A percentile compares a stretch with the other conserved stretches of the same genome.
Evolutionary conservation across 2,113 vertebrate genomes (phyloP).

Genomic region (Lagopus muta): DNA sequence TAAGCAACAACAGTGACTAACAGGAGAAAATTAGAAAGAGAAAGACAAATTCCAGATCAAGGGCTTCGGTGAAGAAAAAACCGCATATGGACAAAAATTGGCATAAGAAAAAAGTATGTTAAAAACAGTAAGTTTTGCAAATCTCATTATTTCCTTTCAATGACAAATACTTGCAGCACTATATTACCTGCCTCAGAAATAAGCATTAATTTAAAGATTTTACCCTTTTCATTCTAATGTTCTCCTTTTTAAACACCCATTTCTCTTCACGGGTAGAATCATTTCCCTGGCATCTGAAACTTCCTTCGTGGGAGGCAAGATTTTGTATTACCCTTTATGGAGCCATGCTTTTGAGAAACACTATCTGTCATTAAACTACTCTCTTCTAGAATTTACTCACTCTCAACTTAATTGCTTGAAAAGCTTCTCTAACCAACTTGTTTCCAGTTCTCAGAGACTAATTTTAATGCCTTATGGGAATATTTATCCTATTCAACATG

Average conservation of each 20-base stretch:
- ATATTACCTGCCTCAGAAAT: neutral
- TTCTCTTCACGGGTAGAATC: neutral
- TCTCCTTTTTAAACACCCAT: neutral
- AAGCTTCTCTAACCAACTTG: conserved; percentile 13
- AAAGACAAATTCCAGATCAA: neutral
- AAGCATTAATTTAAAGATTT: neutral
- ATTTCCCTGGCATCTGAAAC: neutral
- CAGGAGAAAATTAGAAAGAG: neutral
- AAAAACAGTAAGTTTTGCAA: neutral
- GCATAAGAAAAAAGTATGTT: neutral
- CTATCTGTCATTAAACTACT: neutral
- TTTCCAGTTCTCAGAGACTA: conserved; percentile 1
- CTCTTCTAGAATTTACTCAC: neutral
- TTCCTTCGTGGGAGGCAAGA: neutral
- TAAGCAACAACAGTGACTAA: neutral
- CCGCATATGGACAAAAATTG: rapidly evolving
- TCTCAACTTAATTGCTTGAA: neutral
- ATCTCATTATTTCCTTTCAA: neutral
- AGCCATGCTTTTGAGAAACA: neutral
- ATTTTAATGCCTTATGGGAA: conserved; percentile 6
- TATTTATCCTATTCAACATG: neutral
- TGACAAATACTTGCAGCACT: neutral
- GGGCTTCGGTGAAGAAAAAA: neutral
- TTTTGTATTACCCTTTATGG: neutral
- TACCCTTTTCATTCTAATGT: neutral